phyloP scores from a whole-genome alignment of 2,113 vertebrate genomes.

The Pachypanchax playfairii region DNA sequence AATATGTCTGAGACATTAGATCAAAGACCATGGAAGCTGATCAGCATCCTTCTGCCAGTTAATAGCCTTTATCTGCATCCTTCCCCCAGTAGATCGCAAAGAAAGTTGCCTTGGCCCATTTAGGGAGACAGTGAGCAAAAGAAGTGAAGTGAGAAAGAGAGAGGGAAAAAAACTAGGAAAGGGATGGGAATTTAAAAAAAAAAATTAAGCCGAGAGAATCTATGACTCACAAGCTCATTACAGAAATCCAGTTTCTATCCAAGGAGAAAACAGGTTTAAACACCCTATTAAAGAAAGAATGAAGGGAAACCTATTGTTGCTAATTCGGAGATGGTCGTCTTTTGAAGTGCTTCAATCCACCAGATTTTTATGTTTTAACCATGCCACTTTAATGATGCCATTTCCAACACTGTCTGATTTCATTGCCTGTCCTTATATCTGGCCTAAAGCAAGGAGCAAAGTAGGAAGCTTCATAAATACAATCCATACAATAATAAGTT shows the following conservation, averaged over 20 bases:
- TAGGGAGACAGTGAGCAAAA: conserved; percentile 38
- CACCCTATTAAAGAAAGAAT: conserved; percentile 59
- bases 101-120: conserved; percentile 71
- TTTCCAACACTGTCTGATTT: conserved; percentile 37
- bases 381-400: conserved; percentile 30
- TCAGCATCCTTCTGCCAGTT: conserved; percentile 59
- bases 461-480: conserved; percentile 19
- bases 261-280: conserved; percentile 66
- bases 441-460: conserved; percentile 17
- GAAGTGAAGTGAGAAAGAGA: conserved; percentile 36
- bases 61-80: conserved; percentile 69
- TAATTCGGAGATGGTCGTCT: conserved; percentile 57
- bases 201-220: conserved; percentile 57
- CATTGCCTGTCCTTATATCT: conserved; percentile 6
- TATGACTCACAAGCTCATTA: conserved; percentile 69
- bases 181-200: conserved; percentile 45
- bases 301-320: conserved; percentile 60
- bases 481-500: conserved; percentile 54
- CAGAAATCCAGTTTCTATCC: conserved; percentile 64
- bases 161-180: background rate
- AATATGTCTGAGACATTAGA: conserved; percentile 40
- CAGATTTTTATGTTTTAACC: conserved; percentile 40
- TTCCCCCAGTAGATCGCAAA: conserved; percentile 45
- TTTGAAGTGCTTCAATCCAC: conserved; percentile 49
- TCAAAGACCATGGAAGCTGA: conserved; percentile 42